Evolutionary conservation across 2,113 vertebrate genomes (phyloP), one percentile per base, ranked within the genome.

Genomic region (Odobenus rosmarus): DNA sequence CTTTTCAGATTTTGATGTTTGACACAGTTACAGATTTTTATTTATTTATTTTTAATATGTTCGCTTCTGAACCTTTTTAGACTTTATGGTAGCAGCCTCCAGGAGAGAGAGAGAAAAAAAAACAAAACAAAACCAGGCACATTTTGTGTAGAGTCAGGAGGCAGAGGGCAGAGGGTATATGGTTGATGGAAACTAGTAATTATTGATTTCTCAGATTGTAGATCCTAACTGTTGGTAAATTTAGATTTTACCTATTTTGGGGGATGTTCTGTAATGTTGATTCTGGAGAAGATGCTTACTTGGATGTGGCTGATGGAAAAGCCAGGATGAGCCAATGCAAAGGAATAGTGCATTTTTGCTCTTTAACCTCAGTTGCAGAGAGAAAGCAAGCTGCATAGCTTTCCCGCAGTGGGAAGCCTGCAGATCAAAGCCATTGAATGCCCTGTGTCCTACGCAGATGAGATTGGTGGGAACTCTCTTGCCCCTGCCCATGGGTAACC

Each of bases 21-120:
- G 97, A 86, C 91, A 83, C 62, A 0, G 0, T 81, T n/a, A 51
- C 1, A 83, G 84, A 61, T 93, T 97, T 97, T 53, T 95, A 80
- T 71, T 83, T 88, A 93, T 95, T 97, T 98, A 91, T 97, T 97
- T 98, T 92, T 96, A 95, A 88, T 71, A 90, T 61, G 79, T 97
- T 97, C 53, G 62, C 74, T 96, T 23, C 46, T 28, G n/a, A 96
- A 86, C 71, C 53, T 96, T 98, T 88, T 71, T 95, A 62, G 26
- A 92, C 0, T 1, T 93, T 64, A 62, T 86, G 36, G 24, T 81
- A 36, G 53, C 51, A 93, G 67, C n/a, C 64, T 93, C 36, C 19
- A 89, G 87, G 67, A 86, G 82, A 90, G 85, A 28, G 46, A 46
- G 46, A 46, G 42, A 28, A 14, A 14, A 46, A 12, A 64, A n/a